Percentiles rank a stretch among this genome's conserved stretches.
phyloP scores from a whole-genome alignment of 2,888 invertebrate species.

The Eupithecia insigniata region DNA sequence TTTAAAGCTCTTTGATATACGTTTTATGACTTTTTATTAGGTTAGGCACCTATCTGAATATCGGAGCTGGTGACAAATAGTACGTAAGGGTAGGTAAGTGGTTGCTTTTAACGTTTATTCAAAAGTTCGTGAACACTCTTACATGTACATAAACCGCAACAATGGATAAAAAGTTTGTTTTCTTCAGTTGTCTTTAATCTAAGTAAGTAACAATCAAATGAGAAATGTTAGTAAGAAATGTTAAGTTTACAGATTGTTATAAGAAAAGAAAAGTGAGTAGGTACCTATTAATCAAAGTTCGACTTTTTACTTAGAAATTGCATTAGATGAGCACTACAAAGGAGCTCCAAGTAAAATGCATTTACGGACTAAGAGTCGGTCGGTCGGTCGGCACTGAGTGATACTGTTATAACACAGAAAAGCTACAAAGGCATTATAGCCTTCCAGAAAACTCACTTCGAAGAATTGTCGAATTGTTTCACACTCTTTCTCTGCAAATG shows the following conservation, averaged over 20 bases:
- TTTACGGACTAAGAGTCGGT: constrained; percentile 25
- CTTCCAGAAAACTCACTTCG: background rate
- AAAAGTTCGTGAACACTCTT: background rate
- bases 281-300: no score
- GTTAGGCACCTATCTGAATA: background rate
- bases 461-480: background rate
- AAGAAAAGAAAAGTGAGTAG: no score
- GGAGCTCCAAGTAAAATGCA: constrained; percentile 25
- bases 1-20: background rate
- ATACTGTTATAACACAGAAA: constrained; percentile 26
- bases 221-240: background rate
- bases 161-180: background rate
- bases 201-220: no score
- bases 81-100: background rate
- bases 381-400: constrained; percentile 29
- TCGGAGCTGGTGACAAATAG: no score
- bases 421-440: background rate
- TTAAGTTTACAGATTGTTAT: no score
- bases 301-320: constrained; percentile 28
- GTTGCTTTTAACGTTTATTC: background rate
- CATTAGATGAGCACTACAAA: constrained; percentile 20
- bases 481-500: background rate
- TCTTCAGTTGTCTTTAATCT: background rate
- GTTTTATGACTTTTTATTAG: background rate
- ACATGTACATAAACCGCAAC: no score